Percentiles rank a stretch among this genome's conserved stretches.
phyloP scores from a whole-genome alignment of 1,140 invertebrate genomes.

The Leguminivora glycinivorella region DNA sequence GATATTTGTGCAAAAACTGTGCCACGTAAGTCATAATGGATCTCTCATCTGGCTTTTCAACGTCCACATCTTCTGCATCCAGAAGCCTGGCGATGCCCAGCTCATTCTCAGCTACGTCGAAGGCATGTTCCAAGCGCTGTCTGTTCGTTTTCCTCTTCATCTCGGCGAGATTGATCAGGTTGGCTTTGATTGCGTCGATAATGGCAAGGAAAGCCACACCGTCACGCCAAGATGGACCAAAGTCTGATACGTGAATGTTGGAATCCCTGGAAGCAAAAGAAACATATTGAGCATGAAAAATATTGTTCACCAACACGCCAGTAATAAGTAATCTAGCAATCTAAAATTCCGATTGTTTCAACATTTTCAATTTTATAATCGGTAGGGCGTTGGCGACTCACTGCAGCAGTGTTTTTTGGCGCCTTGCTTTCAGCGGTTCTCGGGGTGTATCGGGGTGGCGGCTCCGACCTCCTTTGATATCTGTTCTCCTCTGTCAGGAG shows the following conservation, averaged over 20 bases:
- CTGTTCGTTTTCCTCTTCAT: conserved; percentile 88
- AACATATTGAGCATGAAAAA: no score
- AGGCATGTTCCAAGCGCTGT: conserved; percentile 94
- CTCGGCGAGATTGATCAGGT: conserved; percentile 92
- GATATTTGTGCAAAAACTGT: conserved; percentile 98
- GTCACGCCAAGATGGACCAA: conserved; percentile 98
- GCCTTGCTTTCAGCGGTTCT: conserved; percentile 90
- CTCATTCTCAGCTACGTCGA: conserved; percentile 94
- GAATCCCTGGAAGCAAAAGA: conserved; percentile 83
- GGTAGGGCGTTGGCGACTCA: conserved; percentile 97
- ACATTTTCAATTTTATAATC: no score
- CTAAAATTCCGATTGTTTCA: no score
- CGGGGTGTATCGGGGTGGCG: conserved; percentile 84
- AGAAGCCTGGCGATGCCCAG: conserved; percentile 95
- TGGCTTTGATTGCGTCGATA: conserved; percentile 96
- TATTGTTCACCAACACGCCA: no score
- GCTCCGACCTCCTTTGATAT: conserved; percentile 53
- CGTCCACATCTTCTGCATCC: conserved; percentile 98
- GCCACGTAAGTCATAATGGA: conserved; percentile 99
- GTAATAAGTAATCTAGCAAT: no score
- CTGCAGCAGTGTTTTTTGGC: conserved; percentile 93
- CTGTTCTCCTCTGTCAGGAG: no score
- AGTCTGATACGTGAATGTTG: conserved; percentile 94
- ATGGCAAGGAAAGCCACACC: conserved; percentile 97
- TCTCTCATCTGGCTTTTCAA: conserved; percentile 97